These are phyloP conservation scores for Muscicapa adusta DNA, from an alignment of 2,113 vertebrate species.

Conservation along the genomic window DNA sequence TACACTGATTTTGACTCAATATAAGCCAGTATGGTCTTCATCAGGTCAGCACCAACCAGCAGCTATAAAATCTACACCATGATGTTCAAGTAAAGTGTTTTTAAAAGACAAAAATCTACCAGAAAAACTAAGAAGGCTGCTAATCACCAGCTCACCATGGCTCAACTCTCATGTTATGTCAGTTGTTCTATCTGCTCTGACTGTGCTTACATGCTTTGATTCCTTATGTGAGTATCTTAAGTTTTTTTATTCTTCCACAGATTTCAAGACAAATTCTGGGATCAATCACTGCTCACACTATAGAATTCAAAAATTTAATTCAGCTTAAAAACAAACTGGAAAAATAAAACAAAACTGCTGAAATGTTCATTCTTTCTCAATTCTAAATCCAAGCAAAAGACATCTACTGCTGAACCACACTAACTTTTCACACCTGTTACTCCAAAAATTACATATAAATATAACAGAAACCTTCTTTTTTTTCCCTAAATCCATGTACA, in stretches of 20 bases:
- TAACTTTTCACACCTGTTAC: not conserved
- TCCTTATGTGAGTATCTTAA: not conserved
- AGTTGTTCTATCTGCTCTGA: not conserved
- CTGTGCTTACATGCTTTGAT: not conserved
- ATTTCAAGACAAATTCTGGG: not conserved
- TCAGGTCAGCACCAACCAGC: not conserved
- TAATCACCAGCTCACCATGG: not conserved
- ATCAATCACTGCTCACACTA: not conserved
- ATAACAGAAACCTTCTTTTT: not conserved
- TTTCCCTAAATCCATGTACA: not conserved
- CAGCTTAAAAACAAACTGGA: not conserved
- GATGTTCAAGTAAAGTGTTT: not conserved
- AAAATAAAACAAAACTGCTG: not conserved
- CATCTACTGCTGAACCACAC: not conserved
- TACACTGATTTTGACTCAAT: accelerated
- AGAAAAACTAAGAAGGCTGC: not conserved
- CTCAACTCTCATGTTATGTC: not conserved
- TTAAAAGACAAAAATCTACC: not conserved
- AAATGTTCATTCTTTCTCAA: not conserved
- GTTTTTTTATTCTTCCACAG: not conserved
- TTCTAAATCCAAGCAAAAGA: not conserved
- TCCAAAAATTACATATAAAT: not conserved
- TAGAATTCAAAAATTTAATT: not conserved
- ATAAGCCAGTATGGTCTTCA: not conserved
- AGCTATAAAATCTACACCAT: not conserved